These are phyloP conservation scores for Ictidomys tridecemlineatus DNA, from an alignment of 2,113 vertebrate species.

Conservation along the genomic window DNA sequence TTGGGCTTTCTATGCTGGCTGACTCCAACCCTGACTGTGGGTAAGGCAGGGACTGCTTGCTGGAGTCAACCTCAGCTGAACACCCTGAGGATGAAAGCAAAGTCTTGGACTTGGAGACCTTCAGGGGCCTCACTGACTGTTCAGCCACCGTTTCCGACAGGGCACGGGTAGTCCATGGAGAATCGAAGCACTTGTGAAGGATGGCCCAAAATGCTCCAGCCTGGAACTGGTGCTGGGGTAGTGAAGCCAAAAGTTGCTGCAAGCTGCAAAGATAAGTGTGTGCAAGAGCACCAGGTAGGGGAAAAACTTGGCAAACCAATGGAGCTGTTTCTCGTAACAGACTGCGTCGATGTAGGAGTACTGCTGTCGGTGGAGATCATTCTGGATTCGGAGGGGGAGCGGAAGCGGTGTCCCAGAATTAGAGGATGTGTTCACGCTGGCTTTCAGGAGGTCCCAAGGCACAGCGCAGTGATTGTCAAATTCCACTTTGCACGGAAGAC, in stretches of 20 bases:
- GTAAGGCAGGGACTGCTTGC: conserved; percentile 87
- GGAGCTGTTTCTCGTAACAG: conserved; percentile 91
- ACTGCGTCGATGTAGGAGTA: conserved; percentile 91
- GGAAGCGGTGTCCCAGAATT: conserved; percentile 55
- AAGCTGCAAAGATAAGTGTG: conserved; percentile 91
- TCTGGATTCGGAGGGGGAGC: conserved; percentile 87
- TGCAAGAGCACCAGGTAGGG: conserved; percentile 93
- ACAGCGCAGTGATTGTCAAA: conserved; percentile 88
- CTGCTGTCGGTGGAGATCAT: conserved; percentile 91
- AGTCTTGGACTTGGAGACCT: conserved; percentile 86
- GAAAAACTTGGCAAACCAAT: conserved; percentile 94
- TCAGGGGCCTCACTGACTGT: conserved; percentile 87
- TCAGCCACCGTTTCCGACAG: conserved; percentile 92
- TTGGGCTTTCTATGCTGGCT: conserved; percentile 85
- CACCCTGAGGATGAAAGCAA: conserved; percentile 83
- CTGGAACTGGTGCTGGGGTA: conserved; percentile 92
- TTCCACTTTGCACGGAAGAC: conserved; percentile 91
- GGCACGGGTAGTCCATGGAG: conserved; percentile 92
- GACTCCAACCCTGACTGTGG: conserved; percentile 87
- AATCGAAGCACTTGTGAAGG: conserved; percentile 93
- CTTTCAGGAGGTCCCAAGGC: conserved; percentile 87
- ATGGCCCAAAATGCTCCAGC: conserved; percentile 92
- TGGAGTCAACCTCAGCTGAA: conserved; percentile 83
- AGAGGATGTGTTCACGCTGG: conserved; percentile 83
- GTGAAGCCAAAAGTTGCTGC: conserved; percentile 93